Conservation (phyloP, 2,888 invertebrate species). For the Agrochola litura region DNA sequence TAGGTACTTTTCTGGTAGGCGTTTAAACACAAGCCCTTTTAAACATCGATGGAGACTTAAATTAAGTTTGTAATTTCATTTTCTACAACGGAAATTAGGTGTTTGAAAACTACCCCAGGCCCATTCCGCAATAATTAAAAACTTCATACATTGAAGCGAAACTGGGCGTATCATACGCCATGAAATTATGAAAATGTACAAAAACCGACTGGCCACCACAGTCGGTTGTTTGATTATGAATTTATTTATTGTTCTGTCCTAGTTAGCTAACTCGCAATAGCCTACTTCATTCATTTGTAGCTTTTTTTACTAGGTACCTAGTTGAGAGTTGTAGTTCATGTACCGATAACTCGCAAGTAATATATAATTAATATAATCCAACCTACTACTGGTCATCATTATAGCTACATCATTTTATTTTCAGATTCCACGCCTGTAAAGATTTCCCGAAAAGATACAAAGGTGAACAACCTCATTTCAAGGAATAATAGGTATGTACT, state of each 20-base stretch:
- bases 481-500: slow-evolving; percentile 38
- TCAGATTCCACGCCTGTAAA: slow-evolving; percentile 80
- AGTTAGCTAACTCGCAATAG: background rate
- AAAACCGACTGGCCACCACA: background rate
- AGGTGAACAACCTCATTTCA: slow-evolving; percentile 16
- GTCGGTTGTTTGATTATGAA: background rate
- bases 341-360: background rate
- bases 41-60: too few species aligned
- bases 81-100: too few species aligned
- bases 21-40: too few species aligned
- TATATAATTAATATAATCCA: background rate
- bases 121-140: background rate
- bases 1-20: too few species aligned
- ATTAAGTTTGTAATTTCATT: too few species aligned
- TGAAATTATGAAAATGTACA: background rate
- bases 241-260: background rate
- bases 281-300: background rate
- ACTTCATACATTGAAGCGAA: background rate
- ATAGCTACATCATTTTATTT: slow-evolving; percentile 42
- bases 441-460: slow-evolving; percentile 73
- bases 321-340: background rate
- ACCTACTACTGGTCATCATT: background rate
- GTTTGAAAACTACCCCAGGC: too few species aligned
- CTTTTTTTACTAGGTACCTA: background rate
- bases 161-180: background rate